Percentiles rank a stretch among this genome's conserved stretches.
phyloP scores from a whole-genome alignment of 2,113 vertebrate genomes.

The Kryptolebias marmoratus region DNA sequence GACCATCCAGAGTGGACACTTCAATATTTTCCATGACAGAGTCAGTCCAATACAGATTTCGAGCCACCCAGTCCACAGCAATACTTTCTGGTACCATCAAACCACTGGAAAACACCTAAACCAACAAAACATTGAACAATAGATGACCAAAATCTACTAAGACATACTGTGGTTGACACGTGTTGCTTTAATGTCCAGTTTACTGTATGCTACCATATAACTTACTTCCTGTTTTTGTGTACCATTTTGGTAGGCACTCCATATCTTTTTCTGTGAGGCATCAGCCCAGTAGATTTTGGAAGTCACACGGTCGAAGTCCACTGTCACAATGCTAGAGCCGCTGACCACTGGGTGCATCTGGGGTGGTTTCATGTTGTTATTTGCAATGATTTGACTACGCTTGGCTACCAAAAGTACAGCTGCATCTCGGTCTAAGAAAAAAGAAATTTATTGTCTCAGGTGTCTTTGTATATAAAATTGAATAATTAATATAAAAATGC shows the following conservation, averaged over 20 bases:
- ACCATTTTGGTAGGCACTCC: slow-evolving; percentile 69
- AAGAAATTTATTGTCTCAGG: not conserved
- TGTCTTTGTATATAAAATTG: not conserved
- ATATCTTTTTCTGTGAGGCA: slow-evolving; percentile 71
- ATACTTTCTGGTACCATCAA: slow-evolving; percentile 76
- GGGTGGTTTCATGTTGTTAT: slow-evolving; percentile 62
- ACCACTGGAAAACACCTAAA: slow-evolving; percentile 75
- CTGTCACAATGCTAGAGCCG: slow-evolving; percentile 66
- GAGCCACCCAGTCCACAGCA: slow-evolving; percentile 80
- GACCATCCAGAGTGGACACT: slow-evolving; percentile 79
- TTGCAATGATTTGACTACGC: slow-evolving; percentile 70
- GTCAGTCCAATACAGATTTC: slow-evolving; percentile 81
- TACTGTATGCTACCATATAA: not conserved
- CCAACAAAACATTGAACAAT: not conserved
- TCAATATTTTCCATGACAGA: slow-evolving; percentile 79
- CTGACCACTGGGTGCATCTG: slow-evolving; percentile 50
- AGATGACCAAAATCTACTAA: not conserved
- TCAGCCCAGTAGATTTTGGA: slow-evolving; percentile 78
- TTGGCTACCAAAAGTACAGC: slow-evolving; percentile 71
- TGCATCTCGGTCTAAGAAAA: slow-evolving; percentile 47
- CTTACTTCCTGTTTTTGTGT: slow-evolving; percentile 56
- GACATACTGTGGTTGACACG: not conserved
- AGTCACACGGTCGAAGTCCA: slow-evolving; percentile 74
- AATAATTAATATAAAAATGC: not conserved
- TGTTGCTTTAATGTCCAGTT: not conserved